Evolutionary conservation across 2,113 vertebrate species (phyloP), one percentile per base, ranked within the genome.

Genomic region (Machaerirhynchus nigripectus): DNA sequence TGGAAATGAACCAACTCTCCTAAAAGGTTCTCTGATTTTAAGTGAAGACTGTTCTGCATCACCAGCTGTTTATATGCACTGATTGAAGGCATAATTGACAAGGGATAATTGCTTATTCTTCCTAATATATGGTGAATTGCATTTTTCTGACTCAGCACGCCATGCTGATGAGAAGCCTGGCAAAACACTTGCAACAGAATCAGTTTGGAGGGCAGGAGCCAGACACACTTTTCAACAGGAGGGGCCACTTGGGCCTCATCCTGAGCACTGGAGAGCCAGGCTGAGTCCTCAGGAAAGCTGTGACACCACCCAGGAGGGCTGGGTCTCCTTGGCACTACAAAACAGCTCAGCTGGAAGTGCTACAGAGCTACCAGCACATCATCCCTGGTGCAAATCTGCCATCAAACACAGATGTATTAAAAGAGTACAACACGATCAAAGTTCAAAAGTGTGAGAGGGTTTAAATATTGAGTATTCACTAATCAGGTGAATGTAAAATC

Each of bases 91-190:
- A 63, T 90, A 95, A 95, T 85, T 96, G 90, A 92, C 86, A 94
- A 80, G 77, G 61, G 80, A 74, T 95, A 94, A 97, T 96, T 95
- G 84, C 94, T 95, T 89, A 95, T 95, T 97, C 93, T 95, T 82
- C 77, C 86, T 89, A 88, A 96, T 93, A 94, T 6, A 28, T 47
- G 28, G 52, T 39, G 70, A 89, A 95, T 67, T 85, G 68, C 61
- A 75, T 86, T 95, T 84, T 86, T 92, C 80, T 90, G 44, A 97
- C 73, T 96, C 92, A 90, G 91, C 79, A 89, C 52, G 53, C 87
- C 13, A 1, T 6, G 20, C 74, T 96, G 93, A 92, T 71, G 86
- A 96, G 81, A 82, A 92, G 65, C 21, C 65, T 69, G 6, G 15
- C 26, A 83, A 89, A 92, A 85, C 35, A 35, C 31, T 79, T 50